Percentiles rank a stretch among this genome's conserved stretches.
Conservation (phyloP, 1,140 invertebrate genomes). For the Argopecten irradians region DNA sequence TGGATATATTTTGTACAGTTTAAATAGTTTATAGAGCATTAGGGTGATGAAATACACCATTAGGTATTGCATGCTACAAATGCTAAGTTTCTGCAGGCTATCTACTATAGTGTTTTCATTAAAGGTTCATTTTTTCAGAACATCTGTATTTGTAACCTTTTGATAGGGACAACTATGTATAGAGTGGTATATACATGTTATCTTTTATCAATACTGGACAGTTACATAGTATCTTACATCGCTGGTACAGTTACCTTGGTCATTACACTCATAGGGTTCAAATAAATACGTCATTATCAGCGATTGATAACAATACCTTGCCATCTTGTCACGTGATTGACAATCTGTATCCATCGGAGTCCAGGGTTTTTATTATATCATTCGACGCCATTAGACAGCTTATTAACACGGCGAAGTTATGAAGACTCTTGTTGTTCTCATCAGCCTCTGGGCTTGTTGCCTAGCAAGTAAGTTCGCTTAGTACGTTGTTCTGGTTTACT, state of each 20-base stretch:
- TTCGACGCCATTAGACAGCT: neutral
- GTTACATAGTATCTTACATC: neutral
- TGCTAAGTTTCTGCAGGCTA: too few species aligned
- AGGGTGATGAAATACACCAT: too few species aligned
- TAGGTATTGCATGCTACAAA: too few species aligned
- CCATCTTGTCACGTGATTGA: neutral
- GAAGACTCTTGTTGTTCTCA: neutral
- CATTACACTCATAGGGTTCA: neutral
- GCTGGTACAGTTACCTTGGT: neutral
- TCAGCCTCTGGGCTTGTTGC: neutral
- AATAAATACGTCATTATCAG: neutral
- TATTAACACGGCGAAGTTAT: neutral
- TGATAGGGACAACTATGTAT: neutral
- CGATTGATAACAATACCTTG: neutral
- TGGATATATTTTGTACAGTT: too few species aligned
- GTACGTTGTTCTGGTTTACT: neutral
- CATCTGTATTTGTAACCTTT: neutral
- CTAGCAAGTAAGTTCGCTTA: neutral
- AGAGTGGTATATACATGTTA: neutral
- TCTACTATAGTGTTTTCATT: too few species aligned
- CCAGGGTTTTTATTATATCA: neutral
- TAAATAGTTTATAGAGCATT: too few species aligned
- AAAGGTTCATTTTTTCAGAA: neutral
- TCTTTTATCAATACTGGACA: neutral
- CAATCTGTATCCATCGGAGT: neutral